Base-by-base conservation (phyloP, 2,113 vertebrate species). In the Vicugna pacos region DNA sequence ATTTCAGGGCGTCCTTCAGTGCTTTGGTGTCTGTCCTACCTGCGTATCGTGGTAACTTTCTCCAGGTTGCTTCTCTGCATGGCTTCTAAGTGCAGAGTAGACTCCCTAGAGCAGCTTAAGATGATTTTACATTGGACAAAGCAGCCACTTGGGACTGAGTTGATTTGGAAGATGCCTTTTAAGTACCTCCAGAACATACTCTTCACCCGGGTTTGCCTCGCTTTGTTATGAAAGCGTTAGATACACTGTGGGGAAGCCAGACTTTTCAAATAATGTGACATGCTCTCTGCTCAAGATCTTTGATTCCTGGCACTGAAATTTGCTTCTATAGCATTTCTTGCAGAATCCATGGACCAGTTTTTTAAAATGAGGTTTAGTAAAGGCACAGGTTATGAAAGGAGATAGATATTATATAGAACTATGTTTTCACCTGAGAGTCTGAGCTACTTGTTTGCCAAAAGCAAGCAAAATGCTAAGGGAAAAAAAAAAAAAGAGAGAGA, bases 361-460 rank as follows among this genome's bases (percentile, higher is more conserved):
- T 54, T 88, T 5, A 50, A 80, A 94, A 54, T 50, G 10, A 80
- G 42, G 26, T 70, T 93, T 69, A 15, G 8, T 82, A 82, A 83
- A 76, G 35, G 38, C 69, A 11, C 2, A 80, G 10, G 8, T 54
- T 91, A 48, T 60, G 42, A 38, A 91, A 50, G 56, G 64, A 95
- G 54, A 30, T 38, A 65, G 54, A 30, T 38, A 65, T 86, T 69
- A 92, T n/a, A 35, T 56, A 50, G 28, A 70, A 96, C n/a, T 52
- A 32, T 84, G 22, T 85, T 75, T 89, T 26, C 5, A 1, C 24
- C 14, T 58, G 42, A 38, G 38, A 89, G 22, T 54, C 30, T 32
- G 94, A 17, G n/a, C 50, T 46, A 5, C 5, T 46, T 67, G 20
- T 86, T 96, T 87, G 30, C 76, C 79, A 28, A 83, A 95, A 96